Percentiles rank a stretch among this genome's conserved stretches.
Conservation (phyloP, 2,113 vertebrate genomes). For the Budorcas taxicolor region DNA sequence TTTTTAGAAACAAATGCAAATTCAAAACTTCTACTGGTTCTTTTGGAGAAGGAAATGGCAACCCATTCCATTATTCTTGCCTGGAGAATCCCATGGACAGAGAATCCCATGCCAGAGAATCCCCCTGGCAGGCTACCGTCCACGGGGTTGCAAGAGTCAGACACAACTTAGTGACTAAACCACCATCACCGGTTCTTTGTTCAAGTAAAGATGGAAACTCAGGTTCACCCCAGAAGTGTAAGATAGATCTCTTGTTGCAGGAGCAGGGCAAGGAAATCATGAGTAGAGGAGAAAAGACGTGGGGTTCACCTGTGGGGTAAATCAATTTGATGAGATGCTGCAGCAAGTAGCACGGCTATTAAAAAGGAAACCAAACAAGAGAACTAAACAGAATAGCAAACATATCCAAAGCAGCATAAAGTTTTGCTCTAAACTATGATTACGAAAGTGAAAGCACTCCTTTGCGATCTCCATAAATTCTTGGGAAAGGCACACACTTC, state of each 20-base stretch:
- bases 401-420: not conserved
- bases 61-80: not conserved
- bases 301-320: not conserved
- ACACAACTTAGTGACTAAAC: not conserved
- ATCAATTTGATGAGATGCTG: not conserved
- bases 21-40: not conserved
- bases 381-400: not conserved
- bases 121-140: not conserved
- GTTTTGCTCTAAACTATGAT: not conserved
- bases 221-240: not conserved
- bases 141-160: not conserved
- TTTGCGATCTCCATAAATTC: not conserved
- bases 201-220: not conserved
- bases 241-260: not conserved
- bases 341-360: not conserved
- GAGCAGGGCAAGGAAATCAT: not conserved
- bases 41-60: not conserved
- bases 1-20: not conserved
- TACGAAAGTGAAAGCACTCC: not conserved
- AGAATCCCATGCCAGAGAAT: not conserved
- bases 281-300: not conserved
- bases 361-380: not conserved
- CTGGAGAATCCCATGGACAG: not conserved
- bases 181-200: not conserved
- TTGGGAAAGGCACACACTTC: not conserved